These are phyloP conservation scores for Lasioglossum morio DNA, from an alignment of 2,888 invertebrate species.

Conservation along the genomic window DNA sequence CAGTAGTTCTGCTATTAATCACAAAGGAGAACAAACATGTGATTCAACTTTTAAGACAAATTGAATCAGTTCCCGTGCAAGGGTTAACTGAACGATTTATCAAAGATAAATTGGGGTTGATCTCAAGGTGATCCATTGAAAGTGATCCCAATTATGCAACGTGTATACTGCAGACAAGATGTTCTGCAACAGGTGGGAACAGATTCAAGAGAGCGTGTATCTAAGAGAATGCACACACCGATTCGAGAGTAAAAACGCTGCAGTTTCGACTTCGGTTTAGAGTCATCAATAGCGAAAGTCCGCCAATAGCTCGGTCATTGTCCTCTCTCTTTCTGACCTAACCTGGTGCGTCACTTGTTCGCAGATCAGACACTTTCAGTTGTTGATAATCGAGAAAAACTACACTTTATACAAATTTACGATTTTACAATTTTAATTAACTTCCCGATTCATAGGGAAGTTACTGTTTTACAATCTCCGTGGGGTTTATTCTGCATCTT, in stretches of 20 bases:
- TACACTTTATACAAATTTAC: too few relatives aligned
- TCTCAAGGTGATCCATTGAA: background rate
- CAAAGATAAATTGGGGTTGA: background rate
- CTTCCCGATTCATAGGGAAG: too few relatives aligned
- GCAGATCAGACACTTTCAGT: background rate
- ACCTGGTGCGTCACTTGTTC: background rate
- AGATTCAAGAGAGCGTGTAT: background rate
- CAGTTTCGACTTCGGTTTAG: background rate
- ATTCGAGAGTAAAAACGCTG: background rate
- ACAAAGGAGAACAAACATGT: background rate
- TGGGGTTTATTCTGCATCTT: too few relatives aligned
- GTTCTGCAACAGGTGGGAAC: background rate
- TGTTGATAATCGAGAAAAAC: background rate
- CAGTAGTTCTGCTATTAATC: background rate
- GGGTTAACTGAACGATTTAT: background rate
- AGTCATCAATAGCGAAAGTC: constrained; percentile 2
- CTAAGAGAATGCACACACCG: background rate
- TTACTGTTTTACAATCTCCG: too few relatives aligned
- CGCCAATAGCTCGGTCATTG: background rate
- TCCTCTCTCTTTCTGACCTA: background rate
- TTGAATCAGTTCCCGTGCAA: background rate
- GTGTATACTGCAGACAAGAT: background rate
- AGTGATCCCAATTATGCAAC: background rate
- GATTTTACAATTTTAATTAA: too few relatives aligned
- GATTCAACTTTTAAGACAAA: background rate